phyloP scores from a whole-genome alignment of 2,113 vertebrate species.

The Protobothrops flavoviridis region DNA sequence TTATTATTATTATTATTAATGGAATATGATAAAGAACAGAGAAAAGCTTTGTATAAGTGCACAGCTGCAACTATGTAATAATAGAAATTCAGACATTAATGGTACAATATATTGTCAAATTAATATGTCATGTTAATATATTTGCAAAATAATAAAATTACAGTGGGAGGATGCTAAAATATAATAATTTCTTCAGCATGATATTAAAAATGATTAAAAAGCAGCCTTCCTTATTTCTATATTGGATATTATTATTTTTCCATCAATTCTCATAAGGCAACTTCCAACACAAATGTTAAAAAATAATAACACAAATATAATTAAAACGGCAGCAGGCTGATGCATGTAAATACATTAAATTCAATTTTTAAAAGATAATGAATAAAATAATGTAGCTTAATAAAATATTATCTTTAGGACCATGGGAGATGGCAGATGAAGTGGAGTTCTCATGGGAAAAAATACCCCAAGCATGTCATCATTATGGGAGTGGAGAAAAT shows the following conservation, averaged over 20 bases:
- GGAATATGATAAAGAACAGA: constrained; percentile 7
- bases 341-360: not conserved
- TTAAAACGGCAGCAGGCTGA: not conserved
- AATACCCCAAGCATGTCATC: not conserved
- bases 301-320: not conserved
- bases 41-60: not conserved
- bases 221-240: not conserved
- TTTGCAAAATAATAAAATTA: constrained; percentile 36
- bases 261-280: not conserved
- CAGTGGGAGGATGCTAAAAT: constrained; percentile 43
- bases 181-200: constrained; percentile 13
- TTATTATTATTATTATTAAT: not conserved
- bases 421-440: not conserved
- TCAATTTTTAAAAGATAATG: not conserved
- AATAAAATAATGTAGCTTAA: not conserved
- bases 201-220: not conserved
- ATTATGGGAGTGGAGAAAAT: not conserved
- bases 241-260: not conserved
- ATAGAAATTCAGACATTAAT: constrained; percentile 25
- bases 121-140: constrained; percentile 41
- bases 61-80: not conserved
- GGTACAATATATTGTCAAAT: constrained; percentile 20
- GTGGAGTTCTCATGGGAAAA: not conserved
- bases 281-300: not conserved
- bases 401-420: not conserved